Evolutionary conservation across 2,888 invertebrate genomes (phyloP), one percentile per base, ranked within the genome.

Genomic region (Lasioglossum morio): DNA sequence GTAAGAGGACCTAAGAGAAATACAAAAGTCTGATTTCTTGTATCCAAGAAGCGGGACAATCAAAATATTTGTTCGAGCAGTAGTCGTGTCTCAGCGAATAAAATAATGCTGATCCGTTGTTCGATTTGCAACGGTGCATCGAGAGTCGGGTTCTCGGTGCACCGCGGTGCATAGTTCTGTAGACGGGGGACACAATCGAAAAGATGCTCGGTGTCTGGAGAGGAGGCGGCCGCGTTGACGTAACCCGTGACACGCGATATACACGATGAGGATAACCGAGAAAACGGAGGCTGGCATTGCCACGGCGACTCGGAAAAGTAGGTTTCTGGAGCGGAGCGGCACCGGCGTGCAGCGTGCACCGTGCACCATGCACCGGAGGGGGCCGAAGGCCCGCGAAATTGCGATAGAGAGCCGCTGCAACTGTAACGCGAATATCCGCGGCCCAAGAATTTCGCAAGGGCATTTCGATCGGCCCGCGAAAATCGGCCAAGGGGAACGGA

Each of bases 291-390:
- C 83, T 82, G 87, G 77, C 89, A 86, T 85, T 85, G 87, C 87
- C 85, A 86, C 87, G 88, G 73, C 82, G 89, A 82, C 82, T 82
- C 88, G 86, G 80, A 87, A 87, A 93, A 93, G 93, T 93, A 92
- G 94, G 94, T 94, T 93, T 93, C 93, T 93, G 92, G 94, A 94
- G 93, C 93, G 92, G 60, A 86, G 85, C 84, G 84, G 81, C 66
- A 63, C 23, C 34, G 46, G 66, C 76, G 14, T 40, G 66, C 40
- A 60, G 27, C 60, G 5, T 60, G 60, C 60, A 60, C n/a, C 12
- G 57, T n/a, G 57, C 57, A 57, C n/a, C n/a, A 7, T 57, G n/a
- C 63, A 63, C 43, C 34, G 40, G 43, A 48, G 40, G 40, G 53
- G 37, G 60, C 57, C 74, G 75, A 40, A 79, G 57, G 85, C 53